phyloP scores from a whole-genome alignment of 2,113 vertebrate genomes.

The Zootoca vivipara region DNA sequence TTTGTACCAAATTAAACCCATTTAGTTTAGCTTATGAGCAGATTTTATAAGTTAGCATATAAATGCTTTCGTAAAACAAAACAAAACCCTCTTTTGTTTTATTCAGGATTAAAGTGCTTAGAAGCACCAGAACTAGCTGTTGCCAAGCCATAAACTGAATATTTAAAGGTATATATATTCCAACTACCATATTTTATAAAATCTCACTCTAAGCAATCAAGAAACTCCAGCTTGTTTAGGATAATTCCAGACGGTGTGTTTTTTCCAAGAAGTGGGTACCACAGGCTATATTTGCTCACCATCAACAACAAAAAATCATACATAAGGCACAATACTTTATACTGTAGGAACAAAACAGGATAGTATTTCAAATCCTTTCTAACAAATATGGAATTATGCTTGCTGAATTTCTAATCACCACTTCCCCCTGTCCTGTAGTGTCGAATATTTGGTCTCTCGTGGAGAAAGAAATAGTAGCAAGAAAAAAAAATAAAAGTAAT shows the following conservation, averaged over 20 bases:
- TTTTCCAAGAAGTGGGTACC: rapidly evolving
- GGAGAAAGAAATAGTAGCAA: not conserved
- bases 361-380: not conserved
- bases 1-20: not conserved
- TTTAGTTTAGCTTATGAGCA: not conserved
- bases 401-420: not conserved
- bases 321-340: rapidly evolving
- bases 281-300: rapidly evolving
- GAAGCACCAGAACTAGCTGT: not conserved
- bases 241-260: rapidly evolving
- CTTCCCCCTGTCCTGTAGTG: not conserved
- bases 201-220: not conserved
- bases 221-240: rapidly evolving
- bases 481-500: too few relatives aligned
- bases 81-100: not conserved
- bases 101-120: not conserved
- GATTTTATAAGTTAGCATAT: not conserved
- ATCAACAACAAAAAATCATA: not conserved
- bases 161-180: rapidly evolving
- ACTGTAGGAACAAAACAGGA: rapidly evolving
- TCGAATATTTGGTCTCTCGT: not conserved
- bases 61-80: not conserved
- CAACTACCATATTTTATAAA: not conserved
- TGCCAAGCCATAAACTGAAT: rapidly evolving
- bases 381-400: not conserved